Evolutionary conservation across 2,113 vertebrate species (phyloP), one percentile per base, ranked within the genome.

Genomic region (Prochilodus magdalenae): DNA sequence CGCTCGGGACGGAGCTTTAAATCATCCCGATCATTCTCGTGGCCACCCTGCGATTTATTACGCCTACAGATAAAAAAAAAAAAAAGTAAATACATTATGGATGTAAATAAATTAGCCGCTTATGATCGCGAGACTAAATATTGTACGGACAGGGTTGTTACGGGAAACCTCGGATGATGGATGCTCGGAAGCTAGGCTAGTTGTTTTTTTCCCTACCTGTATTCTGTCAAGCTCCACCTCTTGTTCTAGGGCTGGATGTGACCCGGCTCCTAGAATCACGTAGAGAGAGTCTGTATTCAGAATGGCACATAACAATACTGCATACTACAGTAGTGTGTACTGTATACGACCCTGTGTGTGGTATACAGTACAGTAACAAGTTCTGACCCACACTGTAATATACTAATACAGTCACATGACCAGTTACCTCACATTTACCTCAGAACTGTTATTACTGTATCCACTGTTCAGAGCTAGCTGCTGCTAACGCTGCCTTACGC

Each of bases 1-100:
- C 73, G 65, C 74, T 83, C 80, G 88, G 57, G 91, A 94, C 93
- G 93, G 91, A 90, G 88, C 90, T 87, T 86, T 94, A 94, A 94
- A 94, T 94, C 93, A 93, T 91, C 88, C 88, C 57, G 86, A 93
- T 93, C 91, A 91, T 90, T 88, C 87, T 84, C 77, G 86, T 73
- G 84, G 72, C 75, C 70, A 36, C 79, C 78, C 83, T 13, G 67
- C 85, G 77, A 92, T 93, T 90, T 88, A 91, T 93, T 90, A 91
- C 76, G 44, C 73, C 24, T n/a, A 75, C 80, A 18, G 73, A 66
- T 72, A 72, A 79, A 63, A 79, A 87, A 84, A 72, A 79, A 63
- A 79, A 87, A 84, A 83, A 66, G 84, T 86, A 88, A 86, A 89
- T 91, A 83, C 79, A 90, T 90, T 86, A 91, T 85, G 82, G 84